Conservation (phyloP, 2,797 vertebrate genomes). For the Esox masquinongy region DNA sequence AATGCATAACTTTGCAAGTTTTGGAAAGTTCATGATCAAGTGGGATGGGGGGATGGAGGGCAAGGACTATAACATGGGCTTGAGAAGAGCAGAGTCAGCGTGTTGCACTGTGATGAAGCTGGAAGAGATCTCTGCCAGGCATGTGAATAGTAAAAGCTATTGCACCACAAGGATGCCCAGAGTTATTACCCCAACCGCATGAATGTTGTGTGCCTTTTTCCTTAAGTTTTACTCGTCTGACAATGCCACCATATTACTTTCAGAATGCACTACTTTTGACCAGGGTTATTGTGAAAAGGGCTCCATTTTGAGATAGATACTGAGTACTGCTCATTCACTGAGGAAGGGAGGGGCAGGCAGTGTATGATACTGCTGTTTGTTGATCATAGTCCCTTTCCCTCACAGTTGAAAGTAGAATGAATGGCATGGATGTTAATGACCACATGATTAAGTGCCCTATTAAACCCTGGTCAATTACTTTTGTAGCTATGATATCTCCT, state of each 20-base stretch:
- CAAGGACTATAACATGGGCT: constrained; percentile 52
- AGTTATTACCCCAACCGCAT: constrained; percentile 63
- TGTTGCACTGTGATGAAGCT: constrained; percentile 52
- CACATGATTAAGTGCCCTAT: constrained; percentile 49
- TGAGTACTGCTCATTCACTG: not conserved
- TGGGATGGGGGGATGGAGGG: constrained; percentile 52
- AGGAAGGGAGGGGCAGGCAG: not conserved
- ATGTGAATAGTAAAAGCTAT: constrained; percentile 58
- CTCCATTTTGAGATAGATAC: not conserved
- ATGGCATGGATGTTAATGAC: constrained; percentile 26
- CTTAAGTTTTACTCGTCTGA: constrained; percentile 25
- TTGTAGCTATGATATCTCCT: constrained; percentile 43
- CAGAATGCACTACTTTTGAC: not conserved
- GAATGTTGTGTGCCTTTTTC: constrained; percentile 42
- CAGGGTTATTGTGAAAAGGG: not conserved
- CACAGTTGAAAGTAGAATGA: constrained; percentile 20
- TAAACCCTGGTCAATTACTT: constrained; percentile 50
- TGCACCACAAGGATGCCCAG: constrained; percentile 57
- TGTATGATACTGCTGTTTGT: not conserved
- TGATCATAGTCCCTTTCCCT: constrained; percentile 18
- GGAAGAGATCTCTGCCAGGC: constrained; percentile 49
- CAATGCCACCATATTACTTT: constrained; percentile 15
- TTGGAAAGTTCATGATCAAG: constrained; percentile 58
- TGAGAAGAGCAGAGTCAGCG: constrained; percentile 64
- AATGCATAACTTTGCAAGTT: constrained; percentile 58